Evolutionary conservation across 2,113 vertebrate genomes (phyloP), one percentile per base, ranked within the genome.

Genomic region (Neolamprologus hecqui): DNA sequence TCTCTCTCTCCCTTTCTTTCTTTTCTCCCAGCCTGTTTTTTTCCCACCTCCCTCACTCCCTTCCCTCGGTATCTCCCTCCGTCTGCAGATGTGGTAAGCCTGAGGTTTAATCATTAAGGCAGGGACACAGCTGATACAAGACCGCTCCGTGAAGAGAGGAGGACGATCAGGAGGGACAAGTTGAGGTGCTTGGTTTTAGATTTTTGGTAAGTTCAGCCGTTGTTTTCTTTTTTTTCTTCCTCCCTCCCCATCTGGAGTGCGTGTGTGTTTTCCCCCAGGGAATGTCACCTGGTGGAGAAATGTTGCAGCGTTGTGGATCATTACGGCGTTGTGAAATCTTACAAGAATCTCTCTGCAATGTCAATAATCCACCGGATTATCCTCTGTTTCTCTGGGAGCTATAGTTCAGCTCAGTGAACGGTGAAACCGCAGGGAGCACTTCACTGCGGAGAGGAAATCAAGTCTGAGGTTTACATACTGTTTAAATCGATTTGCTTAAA

Each of bases 351-450:
- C 79, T 89, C 77, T 84, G 86, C 88, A 92, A 92, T 94, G 90
- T 93, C 47, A 92, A 86, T 94, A 94, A 95, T 95, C 95, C 90
- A 85, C 42, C 7, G 68, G 94, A 94, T 96, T 89, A 95, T 95
- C 83, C 77, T 68, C 14, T 82, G 55, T 91, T 90, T 89, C 60
- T 89, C 79, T 65, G 60, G 81, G 54, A 80, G 83, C 79, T 86
- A 8, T 81, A 81, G 49, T 28, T 80, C 55, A 63, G 49, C 84
- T 91, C 73, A 45, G 28, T 73, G 83, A 28, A 87, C 23, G 42
- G 47, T 21, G 79, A 79, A 86, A 80, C 84, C 86, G 12, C n/a
- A 77, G 68, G 42, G 86, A 73, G 4, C 26, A 15, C 42, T 84
- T 54, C 84, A 17, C 26, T 85, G 6, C 55, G 6, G 33, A 75